Evolutionary conservation across 2,113 vertebrate genomes (phyloP).

Genomic region (Pelodiscus sinensis): DNA sequence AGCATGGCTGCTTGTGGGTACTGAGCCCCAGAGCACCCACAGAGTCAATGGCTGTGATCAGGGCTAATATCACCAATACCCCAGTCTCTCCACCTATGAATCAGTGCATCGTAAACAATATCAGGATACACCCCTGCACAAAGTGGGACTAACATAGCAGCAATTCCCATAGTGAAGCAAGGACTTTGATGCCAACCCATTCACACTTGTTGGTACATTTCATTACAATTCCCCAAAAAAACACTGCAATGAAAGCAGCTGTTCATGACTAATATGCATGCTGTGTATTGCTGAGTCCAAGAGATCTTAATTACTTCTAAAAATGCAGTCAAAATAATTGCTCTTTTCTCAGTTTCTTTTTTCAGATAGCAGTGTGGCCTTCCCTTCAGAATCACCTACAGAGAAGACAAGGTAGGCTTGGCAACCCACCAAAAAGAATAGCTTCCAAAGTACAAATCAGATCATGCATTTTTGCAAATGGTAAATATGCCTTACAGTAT

Average conservation of each 20-base stretch:
- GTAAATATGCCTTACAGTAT: not conserved
- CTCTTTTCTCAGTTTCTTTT: not conserved
- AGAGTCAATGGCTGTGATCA: too few relatives aligned
- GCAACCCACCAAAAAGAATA: not conserved
- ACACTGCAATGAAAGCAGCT: not conserved
- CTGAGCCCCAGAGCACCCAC: too few relatives aligned
- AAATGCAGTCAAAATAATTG: not conserved
- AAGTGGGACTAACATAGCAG: constrained; percentile 35
- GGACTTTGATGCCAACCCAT: constrained; percentile 1
- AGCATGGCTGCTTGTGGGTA: too few relatives aligned
- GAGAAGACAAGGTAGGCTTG: not conserved
- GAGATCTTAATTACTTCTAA: not conserved
- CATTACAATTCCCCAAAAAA: constrained; percentile 21
- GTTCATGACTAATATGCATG: not conserved
- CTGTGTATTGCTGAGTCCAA: not conserved
- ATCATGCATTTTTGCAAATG: not conserved
- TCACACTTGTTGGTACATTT: constrained; percentile 47
- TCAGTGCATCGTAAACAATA: constrained; percentile 10
- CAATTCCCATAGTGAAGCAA: not conserved
- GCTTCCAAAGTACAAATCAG: constrained; percentile 10
- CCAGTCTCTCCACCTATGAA: not conserved
- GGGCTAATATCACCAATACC: not conserved
- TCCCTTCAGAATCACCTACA: not conserved
- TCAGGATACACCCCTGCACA: not conserved
- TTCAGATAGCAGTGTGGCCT: not conserved